Conservation (phyloP, 92 coral and sea anemone genomes). For the Metridium senile region DNA sequence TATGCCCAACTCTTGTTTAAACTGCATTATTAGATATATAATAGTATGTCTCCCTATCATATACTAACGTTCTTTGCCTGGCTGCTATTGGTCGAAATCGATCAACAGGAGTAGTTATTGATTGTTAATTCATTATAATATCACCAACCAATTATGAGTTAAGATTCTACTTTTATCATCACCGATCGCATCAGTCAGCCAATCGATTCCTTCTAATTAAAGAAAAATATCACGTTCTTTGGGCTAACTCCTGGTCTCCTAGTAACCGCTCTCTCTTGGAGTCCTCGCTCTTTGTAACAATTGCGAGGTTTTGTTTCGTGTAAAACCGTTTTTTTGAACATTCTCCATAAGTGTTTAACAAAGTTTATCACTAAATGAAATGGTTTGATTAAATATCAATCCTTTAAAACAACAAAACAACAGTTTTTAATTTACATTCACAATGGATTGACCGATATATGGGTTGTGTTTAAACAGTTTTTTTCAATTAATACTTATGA, state of each 20-base stretch:
- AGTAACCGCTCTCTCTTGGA: constrained; percentile 7
- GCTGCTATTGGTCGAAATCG: constrained; percentile 55
- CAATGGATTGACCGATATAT: background rate
- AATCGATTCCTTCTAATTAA: constrained; percentile 49
- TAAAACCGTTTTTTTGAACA: no score
- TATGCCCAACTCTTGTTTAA: background rate
- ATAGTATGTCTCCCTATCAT: background rate
- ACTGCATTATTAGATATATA: constrained; percentile 9
- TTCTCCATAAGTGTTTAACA: no score
- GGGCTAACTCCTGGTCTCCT: constrained; percentile 16
- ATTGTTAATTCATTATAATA: constrained; percentile 63
- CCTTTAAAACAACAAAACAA: background rate
- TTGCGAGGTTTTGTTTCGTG: no score
- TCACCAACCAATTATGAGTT: constrained; percentile 68
- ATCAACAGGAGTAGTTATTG: background rate
- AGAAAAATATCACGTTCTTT: constrained; percentile 30
- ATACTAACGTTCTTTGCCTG: background rate
- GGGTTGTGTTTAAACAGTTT: constrained; percentile 14
- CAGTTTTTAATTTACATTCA: constrained; percentile 5
- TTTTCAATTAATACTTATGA: background rate
- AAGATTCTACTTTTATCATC: constrained; percentile 52
- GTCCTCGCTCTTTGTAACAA: background rate
- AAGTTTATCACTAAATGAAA: no score
- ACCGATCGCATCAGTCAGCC: constrained; percentile 33
- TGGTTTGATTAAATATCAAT: no score